These are phyloP conservation scores for Cranoglanis bouderius DNA, from an alignment of 2,113 vertebrate genomes.

Conservation along the genomic window DNA sequence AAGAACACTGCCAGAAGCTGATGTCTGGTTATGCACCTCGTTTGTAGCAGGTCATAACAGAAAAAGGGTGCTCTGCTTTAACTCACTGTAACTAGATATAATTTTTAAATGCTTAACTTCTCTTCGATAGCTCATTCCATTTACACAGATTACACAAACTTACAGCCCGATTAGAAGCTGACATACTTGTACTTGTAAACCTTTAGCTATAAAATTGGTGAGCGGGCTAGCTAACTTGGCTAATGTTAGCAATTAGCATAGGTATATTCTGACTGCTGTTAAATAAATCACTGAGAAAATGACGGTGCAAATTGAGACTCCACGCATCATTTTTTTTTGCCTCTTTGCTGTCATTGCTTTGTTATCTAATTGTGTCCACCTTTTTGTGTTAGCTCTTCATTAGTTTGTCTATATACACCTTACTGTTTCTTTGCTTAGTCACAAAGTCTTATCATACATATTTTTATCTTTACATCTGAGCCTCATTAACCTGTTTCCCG, in stretches of 20 bases:
- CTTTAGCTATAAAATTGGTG: neutral
- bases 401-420: neutral
- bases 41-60: no score
- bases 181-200: neutral
- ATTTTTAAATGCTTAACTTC: neutral
- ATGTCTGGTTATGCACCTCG: no score
- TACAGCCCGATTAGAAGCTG: no score
- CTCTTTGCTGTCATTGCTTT: neutral
- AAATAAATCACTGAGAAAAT: neutral
- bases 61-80: no score
- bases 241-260: neutral
- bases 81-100: neutral
- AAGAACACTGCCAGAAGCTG: no score
- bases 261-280: neutral
- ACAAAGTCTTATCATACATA: neutral
- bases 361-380: no score
- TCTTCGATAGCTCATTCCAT: neutral
- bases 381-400: neutral
- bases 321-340: neutral
- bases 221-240: neutral
- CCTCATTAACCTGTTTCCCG: neutral
- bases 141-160: no score
- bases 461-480: neutral
- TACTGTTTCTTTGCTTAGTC: neutral
- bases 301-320: neutral